phyloP scores from a whole-genome alignment of 2,888 invertebrate species.

The Aspidiotus destructor region DNA sequence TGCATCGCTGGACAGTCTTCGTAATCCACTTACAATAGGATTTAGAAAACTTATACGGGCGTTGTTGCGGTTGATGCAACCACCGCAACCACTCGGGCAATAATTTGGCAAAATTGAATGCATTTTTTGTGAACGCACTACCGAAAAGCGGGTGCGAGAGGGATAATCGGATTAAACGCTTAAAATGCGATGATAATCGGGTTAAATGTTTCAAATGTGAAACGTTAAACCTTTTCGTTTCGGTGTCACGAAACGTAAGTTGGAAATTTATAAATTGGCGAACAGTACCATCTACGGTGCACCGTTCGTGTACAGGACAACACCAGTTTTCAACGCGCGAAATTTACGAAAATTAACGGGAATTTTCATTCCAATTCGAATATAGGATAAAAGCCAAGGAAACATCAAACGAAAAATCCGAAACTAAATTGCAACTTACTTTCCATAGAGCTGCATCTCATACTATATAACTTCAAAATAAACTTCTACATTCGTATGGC shows the following conservation, averaged over 20 bases:
- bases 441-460: slow-evolving; percentile 17
- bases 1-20: too few relatives aligned
- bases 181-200: too few relatives aligned
- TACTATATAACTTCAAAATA: slow-evolving; percentile 26
- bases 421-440: slow-evolving; percentile 22
- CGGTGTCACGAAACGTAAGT: not conserved
- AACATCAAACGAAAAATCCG: slow-evolving; percentile 26
- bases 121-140: too few relatives aligned
- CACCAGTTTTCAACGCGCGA: slow-evolving; percentile 6
- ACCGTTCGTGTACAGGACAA: not conserved
- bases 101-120: too few relatives aligned
- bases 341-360: slow-evolving; percentile 20
- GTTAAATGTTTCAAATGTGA: too few relatives aligned
- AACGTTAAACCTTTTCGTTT: too few relatives aligned
- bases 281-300: not conserved
- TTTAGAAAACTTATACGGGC: too few relatives aligned
- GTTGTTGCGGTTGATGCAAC: too few relatives aligned
- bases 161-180: too few relatives aligned
- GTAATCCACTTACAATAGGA: too few relatives aligned
- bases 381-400: slow-evolving; percentile 28
- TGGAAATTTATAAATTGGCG: not conserved
- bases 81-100: too few relatives aligned
- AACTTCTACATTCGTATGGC: slow-evolving; percentile 25
- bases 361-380: slow-evolving; percentile 13
- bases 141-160: too few relatives aligned